Base-by-base conservation (phyloP, 2,888 invertebrate genomes). In the Orthonychiurus folsomi region DNA sequence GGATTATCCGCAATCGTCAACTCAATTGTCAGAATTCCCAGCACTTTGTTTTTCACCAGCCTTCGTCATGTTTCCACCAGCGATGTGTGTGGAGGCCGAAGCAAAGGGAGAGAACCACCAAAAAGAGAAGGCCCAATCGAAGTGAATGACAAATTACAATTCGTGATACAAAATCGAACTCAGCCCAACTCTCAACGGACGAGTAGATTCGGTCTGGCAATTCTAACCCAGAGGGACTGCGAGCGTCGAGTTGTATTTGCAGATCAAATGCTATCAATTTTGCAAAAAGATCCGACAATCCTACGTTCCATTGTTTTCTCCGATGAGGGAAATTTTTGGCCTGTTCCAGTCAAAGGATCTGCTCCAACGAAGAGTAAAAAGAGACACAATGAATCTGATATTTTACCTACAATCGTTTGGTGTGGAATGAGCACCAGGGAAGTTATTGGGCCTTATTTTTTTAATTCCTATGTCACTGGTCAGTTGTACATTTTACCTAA, bases 381-480 rank as follows among this genome's bases (percentile, higher is more conserved):
- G 50, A 53, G 27, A 21, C 58, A 62, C 18, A 53, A 61, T 3
- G 66, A 69, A 48, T 69, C 67, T 3, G 53, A 59, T 20, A 37
- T 54, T 5, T 56, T 70, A 2, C 72, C 72, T 9, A 64, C 68
- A 37, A 70, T 71, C 53, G 69, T 69, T 1, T 73, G 73, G 73
- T 70, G 70, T 57, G 70, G 69, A 18, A 67, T 70, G 62, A 69
- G 64, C 47, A 61, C 69, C 1, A 61, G 54, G 18, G 66, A 70
- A 15, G 60, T 68, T 18, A 61, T 73, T 3, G 73, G 73, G 0
- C 73, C 73, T 1, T 73, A 69, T 50, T 73, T 73, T 64, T 71
- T 70, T 63, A 70, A 73, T 57, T 68, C 70, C 5, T 59, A 67
- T 58, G 68, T 69, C 1, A 73, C 69, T 57, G 72, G 72, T 70